These are phyloP conservation scores for Oreotragus oreotragus DNA, from an alignment of 2,113 vertebrate genomes.

Conservation along the genomic window DNA sequence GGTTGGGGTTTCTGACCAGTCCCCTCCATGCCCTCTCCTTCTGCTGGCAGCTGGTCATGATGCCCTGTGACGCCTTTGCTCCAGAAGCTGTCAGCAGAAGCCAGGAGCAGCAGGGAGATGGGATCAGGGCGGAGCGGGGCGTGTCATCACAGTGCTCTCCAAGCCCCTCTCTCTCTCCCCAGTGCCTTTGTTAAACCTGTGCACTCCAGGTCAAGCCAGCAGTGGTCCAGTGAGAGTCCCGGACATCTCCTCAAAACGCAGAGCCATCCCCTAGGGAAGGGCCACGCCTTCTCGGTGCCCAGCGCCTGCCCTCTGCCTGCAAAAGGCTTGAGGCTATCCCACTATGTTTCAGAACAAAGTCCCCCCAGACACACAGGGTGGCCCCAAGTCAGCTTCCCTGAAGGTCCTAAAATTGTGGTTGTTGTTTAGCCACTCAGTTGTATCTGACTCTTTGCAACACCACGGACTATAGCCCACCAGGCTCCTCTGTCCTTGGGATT, in stretches of 20 bases:
- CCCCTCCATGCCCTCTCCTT: background rate
- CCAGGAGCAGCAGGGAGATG: accelerated
- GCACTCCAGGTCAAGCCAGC: background rate
- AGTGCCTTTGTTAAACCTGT: background rate
- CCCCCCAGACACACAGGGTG: background rate
- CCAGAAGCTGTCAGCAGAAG: background rate
- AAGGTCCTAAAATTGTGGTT: background rate
- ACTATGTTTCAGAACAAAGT: background rate
- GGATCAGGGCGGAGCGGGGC: accelerated
- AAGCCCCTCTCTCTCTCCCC: background rate
- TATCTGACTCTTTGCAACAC: no score
- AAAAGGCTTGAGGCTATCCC: background rate
- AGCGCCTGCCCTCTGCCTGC: background rate
- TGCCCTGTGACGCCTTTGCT: background rate
- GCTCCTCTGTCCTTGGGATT: background rate
- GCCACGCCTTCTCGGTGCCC: accelerated
- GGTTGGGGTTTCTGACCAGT: background rate
- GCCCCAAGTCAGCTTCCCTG: background rate
- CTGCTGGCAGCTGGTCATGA: background rate
- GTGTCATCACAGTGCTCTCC: accelerated
- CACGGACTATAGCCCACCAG: background rate
- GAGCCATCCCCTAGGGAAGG: background rate
- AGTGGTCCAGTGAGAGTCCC: background rate
- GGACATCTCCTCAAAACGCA: background rate
- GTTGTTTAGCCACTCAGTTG: background rate